Percentiles rank a stretch among this genome's conserved stretches.
These are phyloP conservation scores for Trichogramma dendrolimi DNA, from an alignment of 2,888 invertebrate genomes.

Conservation along the genomic window DNA sequence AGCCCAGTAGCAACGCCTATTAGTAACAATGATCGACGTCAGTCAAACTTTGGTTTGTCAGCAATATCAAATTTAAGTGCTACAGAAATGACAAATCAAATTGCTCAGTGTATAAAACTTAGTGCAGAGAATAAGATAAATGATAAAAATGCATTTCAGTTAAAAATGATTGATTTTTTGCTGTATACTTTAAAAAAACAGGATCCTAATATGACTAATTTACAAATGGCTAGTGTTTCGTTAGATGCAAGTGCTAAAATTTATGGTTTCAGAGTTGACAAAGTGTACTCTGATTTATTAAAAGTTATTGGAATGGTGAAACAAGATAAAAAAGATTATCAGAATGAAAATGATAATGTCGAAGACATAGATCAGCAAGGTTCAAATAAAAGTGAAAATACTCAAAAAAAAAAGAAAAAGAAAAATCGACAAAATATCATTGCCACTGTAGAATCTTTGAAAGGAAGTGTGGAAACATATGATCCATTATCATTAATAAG, in stretches of 20 bases:
- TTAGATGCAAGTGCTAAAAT: constrained; percentile 88
- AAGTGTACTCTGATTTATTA: constrained; percentile 74
- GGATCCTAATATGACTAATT: constrained; percentile 67
- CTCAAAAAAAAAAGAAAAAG: constrained; percentile 26
- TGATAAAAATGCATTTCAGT: constrained; percentile 82
- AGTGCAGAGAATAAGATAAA: constrained; percentile 65
- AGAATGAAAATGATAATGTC: constrained; percentile 30
- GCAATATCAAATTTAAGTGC: constrained; percentile 34
- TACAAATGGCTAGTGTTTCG: constrained; percentile 79
- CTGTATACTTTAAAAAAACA: constrained; percentile 69
- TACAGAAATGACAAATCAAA: constrained; percentile 38
- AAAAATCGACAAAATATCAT: constrained; percentile 33
- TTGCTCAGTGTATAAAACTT: constrained; percentile 44
- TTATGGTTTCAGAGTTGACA: constrained; percentile 83
- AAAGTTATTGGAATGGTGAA: constrained; percentile 69
- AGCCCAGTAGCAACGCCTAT: constrained; percentile 16
- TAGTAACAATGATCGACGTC: constrained; percentile 29
- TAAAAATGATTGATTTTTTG: constrained; percentile 84
- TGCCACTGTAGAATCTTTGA: constrained; percentile 32
- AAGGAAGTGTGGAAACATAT: constrained; percentile 32
- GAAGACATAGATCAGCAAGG: constrained; percentile 38
- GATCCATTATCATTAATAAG: constrained; percentile 26
- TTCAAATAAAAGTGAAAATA: constrained; percentile 32
- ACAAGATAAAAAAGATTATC: constrained; percentile 36
- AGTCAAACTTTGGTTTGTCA: constrained; percentile 36